A percentile compares a stretch with the other conserved stretches of the same genome.
Evolutionary conservation across 2,113 vertebrate genomes (phyloP).

Genomic region (Tetrax tetrax): DNA sequence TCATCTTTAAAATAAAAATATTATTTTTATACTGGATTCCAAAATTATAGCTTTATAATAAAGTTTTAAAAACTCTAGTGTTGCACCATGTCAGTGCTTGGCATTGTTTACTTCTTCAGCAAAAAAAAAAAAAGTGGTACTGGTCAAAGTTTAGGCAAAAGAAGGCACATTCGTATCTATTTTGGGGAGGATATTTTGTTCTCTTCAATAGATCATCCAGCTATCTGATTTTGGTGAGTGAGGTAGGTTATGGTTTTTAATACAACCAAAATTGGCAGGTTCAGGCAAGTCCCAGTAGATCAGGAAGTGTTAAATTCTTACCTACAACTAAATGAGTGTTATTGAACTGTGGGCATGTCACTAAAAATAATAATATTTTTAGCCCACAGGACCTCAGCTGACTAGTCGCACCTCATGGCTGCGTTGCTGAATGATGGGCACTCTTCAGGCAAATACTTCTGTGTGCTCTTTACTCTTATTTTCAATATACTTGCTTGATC

Average conservation of each 20-base stretch:
- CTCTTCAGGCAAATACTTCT: not conserved
- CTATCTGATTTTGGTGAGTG: not conserved
- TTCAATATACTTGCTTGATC: not conserved
- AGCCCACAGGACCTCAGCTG: not conserved
- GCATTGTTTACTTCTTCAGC: not conserved
- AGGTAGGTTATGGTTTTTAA: not conserved
- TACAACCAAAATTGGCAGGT: not conserved
- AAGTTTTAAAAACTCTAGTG: not conserved
- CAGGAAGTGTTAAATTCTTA: not conserved
- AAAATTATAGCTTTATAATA: not conserved
- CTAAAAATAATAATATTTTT: not conserved
- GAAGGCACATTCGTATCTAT: fast-evolving
- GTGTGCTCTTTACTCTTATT: not conserved
- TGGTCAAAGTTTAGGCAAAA: not conserved
- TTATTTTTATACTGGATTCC: not conserved
- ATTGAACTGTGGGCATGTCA: not conserved
- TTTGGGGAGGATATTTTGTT: not conserved
- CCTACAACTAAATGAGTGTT: not conserved
- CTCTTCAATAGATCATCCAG: not conserved
- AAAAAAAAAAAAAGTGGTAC: not conserved
- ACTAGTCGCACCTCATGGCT: not conserved
- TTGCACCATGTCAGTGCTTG: not conserved
- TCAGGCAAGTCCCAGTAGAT: not conserved
- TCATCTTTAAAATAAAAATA: too few species aligned
- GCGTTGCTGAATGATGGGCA: not conserved